Evolutionary conservation across 2,113 vertebrate species (phyloP).

Genomic region (Sylvilagus bachmani): DNA sequence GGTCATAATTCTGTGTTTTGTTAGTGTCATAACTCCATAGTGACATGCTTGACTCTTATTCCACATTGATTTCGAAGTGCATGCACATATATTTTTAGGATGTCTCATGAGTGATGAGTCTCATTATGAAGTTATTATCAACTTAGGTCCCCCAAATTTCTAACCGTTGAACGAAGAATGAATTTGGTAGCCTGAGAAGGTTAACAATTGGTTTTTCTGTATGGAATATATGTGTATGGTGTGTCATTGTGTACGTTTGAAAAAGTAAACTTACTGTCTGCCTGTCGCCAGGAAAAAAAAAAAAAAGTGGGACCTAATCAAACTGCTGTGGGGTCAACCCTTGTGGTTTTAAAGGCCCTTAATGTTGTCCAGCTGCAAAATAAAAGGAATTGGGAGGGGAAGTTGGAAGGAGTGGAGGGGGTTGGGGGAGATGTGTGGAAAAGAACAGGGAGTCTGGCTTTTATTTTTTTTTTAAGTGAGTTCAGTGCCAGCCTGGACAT

Average conservation of each 20-base stretch:
- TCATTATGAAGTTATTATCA: constrained; percentile 63
- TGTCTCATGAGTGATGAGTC: background rate
- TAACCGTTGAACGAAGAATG: constrained; percentile 43
- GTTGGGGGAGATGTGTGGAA: constrained; percentile 78
- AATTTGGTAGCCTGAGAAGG: background rate
- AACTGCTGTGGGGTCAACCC: constrained; percentile 86
- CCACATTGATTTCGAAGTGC: constrained; percentile 19
- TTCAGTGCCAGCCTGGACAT: constrained; percentile 86
- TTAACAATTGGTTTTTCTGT: constrained; percentile 58
- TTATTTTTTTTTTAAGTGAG: constrained; percentile 73
- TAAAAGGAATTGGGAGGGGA: constrained; percentile 81
- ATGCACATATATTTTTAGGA: background rate
- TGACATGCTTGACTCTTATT: constrained; percentile 64
- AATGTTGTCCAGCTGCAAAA: constrained; percentile 94
- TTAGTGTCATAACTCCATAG: constrained; percentile 81
- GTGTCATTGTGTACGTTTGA: constrained; percentile 72
- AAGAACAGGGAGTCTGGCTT: constrained; percentile 82
- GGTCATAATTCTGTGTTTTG: constrained; percentile 78
- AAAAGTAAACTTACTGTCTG: constrained; percentile 91
- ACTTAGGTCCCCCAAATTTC: constrained; percentile 50
- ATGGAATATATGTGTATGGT: constrained; percentile 32
- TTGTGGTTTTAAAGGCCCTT: constrained; percentile 90
- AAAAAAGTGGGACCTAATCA: constrained; percentile 85
- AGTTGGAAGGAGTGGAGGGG: constrained; percentile 84
- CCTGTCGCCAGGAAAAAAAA: constrained; percentile 78